Evolutionary conservation across 2,888 invertebrate species (phyloP), one percentile per base, ranked within the genome.

Genomic region (Eucera pruinosa): DNA sequence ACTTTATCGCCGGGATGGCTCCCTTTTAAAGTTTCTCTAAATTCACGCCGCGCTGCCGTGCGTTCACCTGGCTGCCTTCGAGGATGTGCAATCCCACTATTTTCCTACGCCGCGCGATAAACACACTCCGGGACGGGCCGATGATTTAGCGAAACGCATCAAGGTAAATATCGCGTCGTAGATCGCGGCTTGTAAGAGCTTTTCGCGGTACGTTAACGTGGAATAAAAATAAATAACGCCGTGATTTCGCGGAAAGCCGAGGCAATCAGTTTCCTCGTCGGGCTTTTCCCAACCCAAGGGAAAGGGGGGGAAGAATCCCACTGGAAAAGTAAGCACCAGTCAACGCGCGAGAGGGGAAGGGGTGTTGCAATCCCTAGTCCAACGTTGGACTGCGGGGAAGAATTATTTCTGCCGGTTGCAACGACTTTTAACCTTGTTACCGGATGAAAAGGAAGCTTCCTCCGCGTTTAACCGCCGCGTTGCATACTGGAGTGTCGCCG

Each of bases 351-450:
- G 43, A 23, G 41, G 23, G 70, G 60, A 52, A 54, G 7, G 43
- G 36, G 36, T 11, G 36, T 2, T 11, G 36, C 36, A 9, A 9
- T 11, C 9, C 36, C 36, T 11, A 5, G 36, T 9, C 5, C 33
- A 0, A 3, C 11, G 39, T 57, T 57, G 25, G 23, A 1, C n/a
- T 23, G n/a, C 60, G n/a, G 67, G 76, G 58, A 76, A 71, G 77
- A 86, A 85, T 83, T 83, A 87, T 86, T 86, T 83, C 66, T 75
- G 75, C 52, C 66, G 62, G 75, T 78, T 76, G 54, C 70, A 61
- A 62, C 76, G 70, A 66, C 74, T 81, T 18, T 68, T 84, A 87
- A 86, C 77, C 78, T 86, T 79, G 78, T 87, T 86, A 87, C 62
- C 33, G 64, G 75, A 84, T 82, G 84, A 84, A 86, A 86, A 78